phyloP scores from a whole-genome alignment of 2,113 vertebrate genomes.

The Epinephelus fuscoguttatus region DNA sequence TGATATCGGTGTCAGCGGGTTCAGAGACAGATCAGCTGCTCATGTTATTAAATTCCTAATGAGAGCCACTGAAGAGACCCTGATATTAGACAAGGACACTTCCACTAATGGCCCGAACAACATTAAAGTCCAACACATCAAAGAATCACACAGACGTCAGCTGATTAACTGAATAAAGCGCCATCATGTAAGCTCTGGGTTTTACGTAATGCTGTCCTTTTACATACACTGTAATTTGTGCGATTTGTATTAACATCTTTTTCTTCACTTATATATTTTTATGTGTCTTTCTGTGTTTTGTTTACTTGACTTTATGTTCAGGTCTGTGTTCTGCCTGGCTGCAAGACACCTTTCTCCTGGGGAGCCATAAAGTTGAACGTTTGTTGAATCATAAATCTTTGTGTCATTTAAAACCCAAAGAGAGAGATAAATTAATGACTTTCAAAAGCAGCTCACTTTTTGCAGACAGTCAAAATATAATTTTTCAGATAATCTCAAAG shows the following conservation, averaged over 20 bases:
- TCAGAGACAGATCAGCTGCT: constrained; percentile 43
- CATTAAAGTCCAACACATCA: background rate
- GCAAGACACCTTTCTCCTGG: background rate
- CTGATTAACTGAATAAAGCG: background rate
- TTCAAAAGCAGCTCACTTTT: no score
- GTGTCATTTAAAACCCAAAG: background rate
- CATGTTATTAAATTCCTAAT: constrained; percentile 55
- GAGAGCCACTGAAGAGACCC: constrained; percentile 37
- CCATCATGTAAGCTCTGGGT: background rate
- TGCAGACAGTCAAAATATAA: no score
- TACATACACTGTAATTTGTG: background rate
- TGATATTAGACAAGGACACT: constrained; percentile 34
- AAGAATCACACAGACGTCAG: background rate
- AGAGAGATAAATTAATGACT: no score
- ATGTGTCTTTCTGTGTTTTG: background rate
- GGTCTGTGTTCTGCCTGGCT: background rate
- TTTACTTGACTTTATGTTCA: background rate
- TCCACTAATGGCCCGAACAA: background rate
- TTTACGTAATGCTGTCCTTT: no score
- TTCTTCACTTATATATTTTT: background rate
- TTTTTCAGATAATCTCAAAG: no score
- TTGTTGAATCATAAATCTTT: background rate
- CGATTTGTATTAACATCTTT: background rate
- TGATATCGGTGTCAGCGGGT: constrained; percentile 34
- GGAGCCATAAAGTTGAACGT: no score